Evolutionary conservation across 2,797 vertebrate genomes (phyloP), one percentile per base, ranked within the genome.

Genomic region (Hybognathus amarus): DNA sequence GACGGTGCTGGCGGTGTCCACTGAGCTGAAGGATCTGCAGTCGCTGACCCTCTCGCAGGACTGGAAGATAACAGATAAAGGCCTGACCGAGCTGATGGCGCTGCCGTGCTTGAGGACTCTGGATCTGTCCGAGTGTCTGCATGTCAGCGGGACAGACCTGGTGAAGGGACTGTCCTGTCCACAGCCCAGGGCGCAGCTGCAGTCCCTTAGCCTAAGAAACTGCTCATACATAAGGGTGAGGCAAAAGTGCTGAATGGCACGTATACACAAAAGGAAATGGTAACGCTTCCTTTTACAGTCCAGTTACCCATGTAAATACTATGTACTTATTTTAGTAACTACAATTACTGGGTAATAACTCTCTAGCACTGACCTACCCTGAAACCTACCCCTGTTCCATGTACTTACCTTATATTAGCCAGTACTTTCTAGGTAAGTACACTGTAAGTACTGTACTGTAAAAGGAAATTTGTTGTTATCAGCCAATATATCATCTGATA

Each of bases 141-240:
- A 94, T 4, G 77, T 97, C 87, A 95, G 91, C 0, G 95, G 96
- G 0, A 54, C 30, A 4, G 95, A 94, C 85, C 89, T 96, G 33
- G 93, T 93, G 59, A 95, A 92, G 78, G 93, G 94, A 8, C 68
- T 96, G 71, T 89, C 87, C 0, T 83, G 74, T 1, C 78, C 45
- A 0, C 6, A 68, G 9, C 63, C 77, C 61, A 83, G 87, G 76
- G 88, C 92, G 0, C 91, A 80, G 66, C 90, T 96, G 87, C 87
- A 92, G 84, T 94, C 83, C 1, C 93, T 97, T 79, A 95, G 89
- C 85, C 89, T 97, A 27, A 94, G 91, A 87, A 94, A 92, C 91
- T 97, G 96, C 92, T 94, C 93, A 79, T 95, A 95, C 76, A 89
- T 97, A 11, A 91, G 89, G 90, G 96, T 97, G 83, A 86, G 95